phyloP scores from a whole-genome alignment of 2,797 vertebrate genomes.

The Selene dorsalis region DNA sequence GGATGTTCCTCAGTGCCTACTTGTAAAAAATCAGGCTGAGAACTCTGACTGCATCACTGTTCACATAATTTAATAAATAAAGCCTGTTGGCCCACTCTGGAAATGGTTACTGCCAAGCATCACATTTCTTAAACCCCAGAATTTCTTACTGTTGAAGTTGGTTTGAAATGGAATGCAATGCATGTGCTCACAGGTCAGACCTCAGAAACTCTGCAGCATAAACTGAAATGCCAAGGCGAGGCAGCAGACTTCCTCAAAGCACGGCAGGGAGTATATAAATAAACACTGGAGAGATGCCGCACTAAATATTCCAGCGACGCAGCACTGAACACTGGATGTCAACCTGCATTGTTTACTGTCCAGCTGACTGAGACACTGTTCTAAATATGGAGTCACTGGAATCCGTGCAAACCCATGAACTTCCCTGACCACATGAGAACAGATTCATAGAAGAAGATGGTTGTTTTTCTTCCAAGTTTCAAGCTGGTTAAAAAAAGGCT shows the following conservation, averaged over 20 bases:
- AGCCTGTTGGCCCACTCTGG: constrained; percentile 13
- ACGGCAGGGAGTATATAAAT: constrained; percentile 35
- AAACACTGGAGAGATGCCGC: constrained; percentile 14
- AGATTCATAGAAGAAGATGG: constrained; percentile 25
- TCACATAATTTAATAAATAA: constrained; percentile 47
- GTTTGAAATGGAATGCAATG: constrained; percentile 63
- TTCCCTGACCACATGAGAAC: constrained; percentile 17
- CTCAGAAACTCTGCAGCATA: constrained; percentile 22
- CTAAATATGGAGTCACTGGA: constrained; percentile 36
- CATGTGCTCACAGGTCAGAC: constrained; percentile 39
- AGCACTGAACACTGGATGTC: constrained; percentile 33
- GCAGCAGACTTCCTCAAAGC: constrained; percentile 35
- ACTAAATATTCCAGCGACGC: constrained; percentile 22
- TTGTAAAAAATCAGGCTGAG: constrained; percentile 25
- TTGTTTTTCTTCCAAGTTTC: constrained; percentile 13
- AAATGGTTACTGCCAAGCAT: constrained; percentile 53
- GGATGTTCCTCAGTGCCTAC: constrained; percentile 3
- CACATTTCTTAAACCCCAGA: constrained; percentile 58
- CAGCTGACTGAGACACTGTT: constrained; percentile 29
- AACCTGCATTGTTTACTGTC: constrained; percentile 48
- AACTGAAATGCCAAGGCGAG: constrained; percentile 30
- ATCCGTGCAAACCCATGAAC: constrained; percentile 20
- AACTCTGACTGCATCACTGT: constrained; percentile 38
- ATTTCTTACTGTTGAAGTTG: constrained; percentile 52
- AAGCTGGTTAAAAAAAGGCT: background rate